These are phyloP conservation scores for Sisyra terminalis DNA, from an alignment of 2,888 invertebrate genomes.

Conservation along the genomic window DNA sequence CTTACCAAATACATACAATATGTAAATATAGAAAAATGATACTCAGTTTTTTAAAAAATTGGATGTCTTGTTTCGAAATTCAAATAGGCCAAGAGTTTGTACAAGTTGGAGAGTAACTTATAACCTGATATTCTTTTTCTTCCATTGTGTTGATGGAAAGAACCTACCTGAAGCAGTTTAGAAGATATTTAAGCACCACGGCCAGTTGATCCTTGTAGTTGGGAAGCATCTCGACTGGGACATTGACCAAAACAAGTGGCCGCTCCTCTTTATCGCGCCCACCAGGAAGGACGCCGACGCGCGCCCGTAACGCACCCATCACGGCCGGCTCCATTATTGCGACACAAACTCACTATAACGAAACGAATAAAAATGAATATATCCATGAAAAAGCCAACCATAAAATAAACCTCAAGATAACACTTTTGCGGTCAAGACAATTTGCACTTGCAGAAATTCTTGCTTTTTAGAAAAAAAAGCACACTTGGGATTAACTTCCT, in stretches of 20 bases:
- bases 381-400: neutral
- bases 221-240: slow-evolving; percentile 38
- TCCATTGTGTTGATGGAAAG: too few species aligned
- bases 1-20: too few species aligned
- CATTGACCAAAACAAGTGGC: slow-evolving; percentile 41
- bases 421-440: neutral
- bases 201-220: slow-evolving; percentile 20
- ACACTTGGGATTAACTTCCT: too few species aligned
- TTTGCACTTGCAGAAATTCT: neutral
- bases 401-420: neutral
- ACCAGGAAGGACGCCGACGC: slow-evolving; percentile 43
- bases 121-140: too few species aligned
- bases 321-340: slow-evolving; percentile 35
- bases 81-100: too few species aligned
- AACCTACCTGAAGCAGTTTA: slow-evolving; percentile 35
- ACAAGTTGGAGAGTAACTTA: too few species aligned
- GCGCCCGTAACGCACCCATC: slow-evolving; percentile 38
- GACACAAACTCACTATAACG: neutral
- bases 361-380: neutral
- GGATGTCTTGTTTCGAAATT: too few species aligned
- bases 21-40: too few species aligned
- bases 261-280: slow-evolving; percentile 46
- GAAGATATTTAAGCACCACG: slow-evolving; percentile 30
- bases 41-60: too few species aligned
- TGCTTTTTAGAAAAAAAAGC: too few species aligned